phyloP scores from a whole-genome alignment of 2,888 invertebrate species.

The Perizoma flavofasciatum region DNA sequence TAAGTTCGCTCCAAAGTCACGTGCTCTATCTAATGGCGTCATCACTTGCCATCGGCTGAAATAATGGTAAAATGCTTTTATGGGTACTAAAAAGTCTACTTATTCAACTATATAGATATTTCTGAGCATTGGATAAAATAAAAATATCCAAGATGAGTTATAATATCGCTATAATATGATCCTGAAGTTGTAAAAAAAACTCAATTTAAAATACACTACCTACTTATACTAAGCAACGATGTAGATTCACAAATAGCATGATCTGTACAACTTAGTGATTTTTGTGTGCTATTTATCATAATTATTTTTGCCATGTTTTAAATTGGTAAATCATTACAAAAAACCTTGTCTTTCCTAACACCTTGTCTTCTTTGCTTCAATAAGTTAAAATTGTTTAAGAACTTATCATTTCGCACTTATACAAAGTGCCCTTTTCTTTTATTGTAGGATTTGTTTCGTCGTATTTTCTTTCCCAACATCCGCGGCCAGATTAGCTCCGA shows the following conservation, averaged over 20 bases:
- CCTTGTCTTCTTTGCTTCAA: constrained; percentile 14
- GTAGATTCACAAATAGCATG: too few relatives aligned
- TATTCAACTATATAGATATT: too few relatives aligned
- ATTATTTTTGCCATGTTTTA: not conserved
- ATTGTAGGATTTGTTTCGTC: constrained; percentile 14
- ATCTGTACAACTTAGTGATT: too few relatives aligned
- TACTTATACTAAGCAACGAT: too few relatives aligned
- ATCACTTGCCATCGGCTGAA: constrained; percentile 15
- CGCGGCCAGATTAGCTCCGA: constrained; percentile 19
- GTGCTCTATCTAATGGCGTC: constrained; percentile 25
- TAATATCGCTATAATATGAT: too few relatives aligned
- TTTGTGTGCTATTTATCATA: too few relatives aligned
- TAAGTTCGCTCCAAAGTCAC: constrained; percentile 7
- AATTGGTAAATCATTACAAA: too few relatives aligned
- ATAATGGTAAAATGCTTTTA: constrained; percentile 19
- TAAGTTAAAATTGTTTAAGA: constrained; percentile 21
- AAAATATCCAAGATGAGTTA: too few relatives aligned
- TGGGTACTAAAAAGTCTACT: not conserved
- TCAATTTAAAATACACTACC: too few relatives aligned
- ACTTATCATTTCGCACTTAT: constrained; percentile 20
- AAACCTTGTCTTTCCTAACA: too few relatives aligned
- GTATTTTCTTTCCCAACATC: constrained; percentile 20
- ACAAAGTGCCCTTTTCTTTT: constrained; percentile 24
- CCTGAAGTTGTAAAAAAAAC: too few relatives aligned
- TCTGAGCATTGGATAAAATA: too few relatives aligned